phyloP scores from a whole-genome alignment of 2,797 vertebrate species.

The Pantherophis alleghaniensis region DNA sequence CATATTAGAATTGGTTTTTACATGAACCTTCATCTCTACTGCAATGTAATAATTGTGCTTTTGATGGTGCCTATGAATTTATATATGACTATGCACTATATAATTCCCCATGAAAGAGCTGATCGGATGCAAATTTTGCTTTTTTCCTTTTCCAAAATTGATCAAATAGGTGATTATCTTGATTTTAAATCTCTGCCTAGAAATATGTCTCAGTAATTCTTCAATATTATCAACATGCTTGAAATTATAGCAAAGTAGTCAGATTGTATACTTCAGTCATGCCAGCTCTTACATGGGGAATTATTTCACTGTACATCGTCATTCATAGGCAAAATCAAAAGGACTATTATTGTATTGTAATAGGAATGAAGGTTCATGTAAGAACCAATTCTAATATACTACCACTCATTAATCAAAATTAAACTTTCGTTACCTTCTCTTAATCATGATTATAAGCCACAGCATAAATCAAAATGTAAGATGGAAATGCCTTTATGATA shows the following conservation, averaged over 20 bases:
- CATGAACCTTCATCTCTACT: background rate
- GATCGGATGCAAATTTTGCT: background rate
- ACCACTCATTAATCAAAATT: background rate
- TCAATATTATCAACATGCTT: background rate
- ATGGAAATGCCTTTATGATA: background rate
- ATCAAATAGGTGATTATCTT: background rate
- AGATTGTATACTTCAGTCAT: background rate
- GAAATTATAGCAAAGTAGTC: background rate
- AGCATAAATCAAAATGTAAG: background rate
- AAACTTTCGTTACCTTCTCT: background rate
- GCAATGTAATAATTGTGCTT: background rate
- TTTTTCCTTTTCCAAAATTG: background rate
- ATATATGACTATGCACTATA: background rate
- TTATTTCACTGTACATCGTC: background rate
- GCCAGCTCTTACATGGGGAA: background rate
- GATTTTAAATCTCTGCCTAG: background rate
- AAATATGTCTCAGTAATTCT: background rate
- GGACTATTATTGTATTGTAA: background rate
- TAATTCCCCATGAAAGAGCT: background rate
- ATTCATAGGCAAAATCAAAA: background rate
- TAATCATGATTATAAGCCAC: background rate
- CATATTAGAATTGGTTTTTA: background rate
- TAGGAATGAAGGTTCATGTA: background rate
- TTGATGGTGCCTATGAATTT: background rate
- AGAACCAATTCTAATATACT: background rate